Percentiles rank a stretch among this genome's conserved stretches.
Evolutionary conservation across 2,888 invertebrate species (phyloP).

Genomic region (Stenichneumon culpator): DNA sequence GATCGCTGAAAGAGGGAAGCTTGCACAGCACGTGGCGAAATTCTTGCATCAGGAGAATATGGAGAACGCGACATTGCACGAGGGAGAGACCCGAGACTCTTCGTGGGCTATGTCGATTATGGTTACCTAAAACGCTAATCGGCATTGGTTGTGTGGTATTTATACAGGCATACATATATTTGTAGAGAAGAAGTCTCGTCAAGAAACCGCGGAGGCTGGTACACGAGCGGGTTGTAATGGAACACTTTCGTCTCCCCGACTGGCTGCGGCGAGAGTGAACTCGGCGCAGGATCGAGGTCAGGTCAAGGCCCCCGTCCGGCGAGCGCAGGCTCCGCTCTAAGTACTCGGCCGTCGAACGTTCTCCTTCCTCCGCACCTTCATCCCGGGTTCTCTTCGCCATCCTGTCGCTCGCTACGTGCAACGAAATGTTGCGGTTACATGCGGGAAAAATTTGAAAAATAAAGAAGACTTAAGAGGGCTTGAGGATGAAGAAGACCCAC

Average conservation of each 20-base stretch:
- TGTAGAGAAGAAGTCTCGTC: constrained; percentile 48
- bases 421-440: background rate
- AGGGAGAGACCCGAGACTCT: background rate
- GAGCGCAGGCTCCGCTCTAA: constrained; percentile 73
- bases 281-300: constrained; percentile 84
- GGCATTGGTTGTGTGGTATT: background rate
- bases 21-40: constrained; percentile 10
- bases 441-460: too few relatives aligned
- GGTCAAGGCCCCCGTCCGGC: constrained; percentile 84
- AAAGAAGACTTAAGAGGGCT: too few relatives aligned
- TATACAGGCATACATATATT: constrained; percentile 6
- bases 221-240: constrained; percentile 78
- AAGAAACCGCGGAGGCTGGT: constrained; percentile 56
- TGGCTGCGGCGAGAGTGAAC: constrained; percentile 84
- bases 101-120: background rate
- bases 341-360: constrained; percentile 38
- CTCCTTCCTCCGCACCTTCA: constrained; percentile 34
- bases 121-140: constrained; percentile 51
- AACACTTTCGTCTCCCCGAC: constrained; percentile 84
- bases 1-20: background rate
- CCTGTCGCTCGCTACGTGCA: background rate
- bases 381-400: constrained; percentile 22
- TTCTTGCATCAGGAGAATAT: constrained; percentile 22
- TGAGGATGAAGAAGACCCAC: too few relatives aligned
- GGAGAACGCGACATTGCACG: background rate